Evolutionary conservation across 2,113 vertebrate species (phyloP).

Genomic region (Otus sunia): DNA sequence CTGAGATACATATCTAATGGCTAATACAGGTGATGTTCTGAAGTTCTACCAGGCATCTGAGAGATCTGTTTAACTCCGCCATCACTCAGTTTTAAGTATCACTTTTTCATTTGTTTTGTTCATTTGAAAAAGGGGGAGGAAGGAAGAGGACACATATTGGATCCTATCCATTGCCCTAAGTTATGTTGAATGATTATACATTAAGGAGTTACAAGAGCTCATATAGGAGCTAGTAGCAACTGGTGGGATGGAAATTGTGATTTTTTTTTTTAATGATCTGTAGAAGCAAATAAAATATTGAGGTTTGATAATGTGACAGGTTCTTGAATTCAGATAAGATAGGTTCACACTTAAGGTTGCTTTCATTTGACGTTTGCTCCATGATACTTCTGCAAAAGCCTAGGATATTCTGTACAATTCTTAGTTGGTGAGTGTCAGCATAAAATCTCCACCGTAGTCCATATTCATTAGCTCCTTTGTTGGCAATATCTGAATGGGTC

Average conservation of each 20-base stretch:
- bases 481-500: not conserved
- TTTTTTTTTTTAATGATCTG: not conserved
- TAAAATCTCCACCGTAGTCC: not conserved
- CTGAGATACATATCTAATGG: not conserved
- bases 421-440: not conserved
- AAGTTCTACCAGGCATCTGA: not conserved
- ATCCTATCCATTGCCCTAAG: not conserved
- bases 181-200: not conserved
- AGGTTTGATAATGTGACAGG: not conserved
- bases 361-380: not conserved
- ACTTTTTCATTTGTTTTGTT: not conserved
- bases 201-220: not conserved
- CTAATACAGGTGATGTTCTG: not conserved
- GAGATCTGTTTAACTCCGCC: not conserved
- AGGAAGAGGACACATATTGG: not conserved
- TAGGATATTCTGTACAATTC: not conserved
- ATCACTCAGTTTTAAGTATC: not conserved
- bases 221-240: not conserved
- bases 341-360: not conserved
- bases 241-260: not conserved
- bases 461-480: not conserved
- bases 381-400: not conserved
- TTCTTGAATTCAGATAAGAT: not conserved
- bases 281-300: not conserved
- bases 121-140: not conserved